Conservation (phyloP, 2,113 vertebrate genomes). For the Hipposideros armiger region DNA sequence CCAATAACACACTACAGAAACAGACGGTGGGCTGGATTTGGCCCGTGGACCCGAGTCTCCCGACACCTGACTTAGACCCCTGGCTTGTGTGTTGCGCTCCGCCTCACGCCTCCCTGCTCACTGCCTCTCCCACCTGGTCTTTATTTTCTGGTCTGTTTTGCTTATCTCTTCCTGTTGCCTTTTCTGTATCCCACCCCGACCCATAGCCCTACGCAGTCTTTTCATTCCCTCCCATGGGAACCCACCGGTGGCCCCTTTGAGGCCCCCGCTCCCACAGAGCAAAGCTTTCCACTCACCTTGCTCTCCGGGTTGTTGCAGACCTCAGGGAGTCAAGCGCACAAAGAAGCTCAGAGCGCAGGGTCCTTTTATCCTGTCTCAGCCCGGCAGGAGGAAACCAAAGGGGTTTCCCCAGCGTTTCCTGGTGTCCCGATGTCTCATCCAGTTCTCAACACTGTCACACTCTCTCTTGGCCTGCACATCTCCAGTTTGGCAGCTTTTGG, state of each 20-base stretch:
- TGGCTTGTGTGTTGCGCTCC: neutral
- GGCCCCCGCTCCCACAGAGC: neutral
- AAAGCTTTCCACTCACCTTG: neutral
- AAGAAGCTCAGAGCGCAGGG: too few species aligned
- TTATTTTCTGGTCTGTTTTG: neutral
- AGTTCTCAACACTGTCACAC: neutral
- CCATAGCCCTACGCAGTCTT: neutral
- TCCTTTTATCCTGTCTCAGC: neutral
- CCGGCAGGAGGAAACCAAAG: neutral
- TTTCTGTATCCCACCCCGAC: neutral
- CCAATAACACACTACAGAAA: neutral
- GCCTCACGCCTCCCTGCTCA: neutral
- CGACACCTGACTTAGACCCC: neutral
- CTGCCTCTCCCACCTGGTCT: neutral
- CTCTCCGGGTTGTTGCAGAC: neutral
- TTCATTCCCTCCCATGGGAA: neutral
- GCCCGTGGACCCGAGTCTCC: neutral
- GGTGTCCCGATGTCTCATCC: neutral
- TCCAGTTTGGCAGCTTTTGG: neutral
- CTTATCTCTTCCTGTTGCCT: neutral
- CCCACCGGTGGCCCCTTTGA: neutral
- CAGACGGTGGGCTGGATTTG: neutral
- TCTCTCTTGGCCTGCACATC: neutral
- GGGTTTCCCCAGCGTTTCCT: neutral
- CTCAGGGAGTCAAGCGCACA: neutral